Conservation (phyloP, 2,113 vertebrate species). For the Nettapus auritus region DNA sequence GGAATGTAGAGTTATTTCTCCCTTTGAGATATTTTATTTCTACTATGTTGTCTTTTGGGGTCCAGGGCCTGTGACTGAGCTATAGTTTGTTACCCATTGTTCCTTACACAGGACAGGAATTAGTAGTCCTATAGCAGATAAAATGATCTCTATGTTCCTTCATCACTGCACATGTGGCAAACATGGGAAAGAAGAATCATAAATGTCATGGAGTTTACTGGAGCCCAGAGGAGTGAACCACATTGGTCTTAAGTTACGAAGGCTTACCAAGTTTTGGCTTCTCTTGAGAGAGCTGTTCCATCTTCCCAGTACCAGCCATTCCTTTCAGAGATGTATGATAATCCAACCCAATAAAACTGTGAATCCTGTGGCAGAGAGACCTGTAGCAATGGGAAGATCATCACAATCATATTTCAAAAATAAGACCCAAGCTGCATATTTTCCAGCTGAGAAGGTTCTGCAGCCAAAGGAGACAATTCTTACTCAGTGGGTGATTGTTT, state of each 20-base stretch:
- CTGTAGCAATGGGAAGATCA: neutral
- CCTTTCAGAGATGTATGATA: neutral
- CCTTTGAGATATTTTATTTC: neutral
- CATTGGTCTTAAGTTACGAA: neutral
- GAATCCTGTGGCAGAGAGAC: neutral
- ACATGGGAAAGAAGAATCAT: neutral
- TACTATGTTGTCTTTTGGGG: neutral
- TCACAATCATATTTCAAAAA: neutral
- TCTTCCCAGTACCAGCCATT: slow-evolving; percentile 20
- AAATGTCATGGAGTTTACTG: neutral
- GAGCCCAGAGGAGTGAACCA: neutral
- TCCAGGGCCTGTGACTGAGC: neutral
- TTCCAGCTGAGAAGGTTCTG: neutral
- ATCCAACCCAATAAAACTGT: slow-evolving; percentile 30
- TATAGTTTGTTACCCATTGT: neutral
- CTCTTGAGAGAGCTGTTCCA: slow-evolving; percentile 1
- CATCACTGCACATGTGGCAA: neutral
- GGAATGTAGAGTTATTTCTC: neutral
- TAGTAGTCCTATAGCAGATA: neutral
- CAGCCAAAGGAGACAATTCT: neutral
- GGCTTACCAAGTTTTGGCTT: neutral
- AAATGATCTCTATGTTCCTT: neutral
- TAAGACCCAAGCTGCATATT: neutral
- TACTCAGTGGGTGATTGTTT: neutral
- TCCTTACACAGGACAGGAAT: neutral